phyloP scores from a whole-genome alignment of 2,113 vertebrate species.

The Carassius auratus region DNA sequence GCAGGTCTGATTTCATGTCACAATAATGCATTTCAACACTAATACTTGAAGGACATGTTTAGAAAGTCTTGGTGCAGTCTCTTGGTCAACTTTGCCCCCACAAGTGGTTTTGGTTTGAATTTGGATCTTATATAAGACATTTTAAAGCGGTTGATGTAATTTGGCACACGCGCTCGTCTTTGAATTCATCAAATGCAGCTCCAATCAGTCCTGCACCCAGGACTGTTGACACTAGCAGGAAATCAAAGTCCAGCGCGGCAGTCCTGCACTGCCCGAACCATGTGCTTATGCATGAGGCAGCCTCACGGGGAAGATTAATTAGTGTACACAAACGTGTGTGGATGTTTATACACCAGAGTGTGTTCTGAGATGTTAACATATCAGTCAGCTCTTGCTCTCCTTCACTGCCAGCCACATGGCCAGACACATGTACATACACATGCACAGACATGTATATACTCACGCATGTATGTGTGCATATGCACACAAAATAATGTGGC shows the following conservation, averaged over 20 bases:
- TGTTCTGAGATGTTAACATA: conserved; percentile 72
- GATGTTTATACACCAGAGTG: conserved; percentile 64
- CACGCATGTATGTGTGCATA: conserved; percentile 5
- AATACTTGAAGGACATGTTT: conserved; percentile 32
- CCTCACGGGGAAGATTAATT: conserved; percentile 58
- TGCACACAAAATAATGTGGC: conserved; percentile 14
- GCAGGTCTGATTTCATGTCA: conserved; percentile 44
- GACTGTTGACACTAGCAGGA: conserved; percentile 59
- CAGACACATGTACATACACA: conserved; percentile 72
- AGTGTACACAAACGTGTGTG: conserved; percentile 65
- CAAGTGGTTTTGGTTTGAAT: conserved; percentile 69
- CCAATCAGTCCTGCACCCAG: conserved; percentile 53
- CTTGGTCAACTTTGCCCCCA: conserved; percentile 59
- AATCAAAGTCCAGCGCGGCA: conserved; percentile 52
- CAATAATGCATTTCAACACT: conserved; percentile 48
- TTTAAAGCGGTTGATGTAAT: conserved; percentile 66
- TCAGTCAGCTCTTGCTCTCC: conserved; percentile 66
- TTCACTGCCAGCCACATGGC: conserved; percentile 64
- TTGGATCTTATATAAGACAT: conserved; percentile 56
- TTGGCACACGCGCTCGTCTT: conserved; percentile 63
- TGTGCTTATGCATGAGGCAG: conserved; percentile 46
- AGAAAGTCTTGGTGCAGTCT: conserved; percentile 54
- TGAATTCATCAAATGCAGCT: conserved; percentile 56
- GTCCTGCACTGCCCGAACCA: conserved; percentile 46
- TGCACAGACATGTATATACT: conserved; percentile 62